A percentile compares a stretch with the other conserved stretches of the same genome.
phyloP scores from a whole-genome alignment of 2,888 invertebrate species.

The Nephrotoma appendiculata region DNA sequence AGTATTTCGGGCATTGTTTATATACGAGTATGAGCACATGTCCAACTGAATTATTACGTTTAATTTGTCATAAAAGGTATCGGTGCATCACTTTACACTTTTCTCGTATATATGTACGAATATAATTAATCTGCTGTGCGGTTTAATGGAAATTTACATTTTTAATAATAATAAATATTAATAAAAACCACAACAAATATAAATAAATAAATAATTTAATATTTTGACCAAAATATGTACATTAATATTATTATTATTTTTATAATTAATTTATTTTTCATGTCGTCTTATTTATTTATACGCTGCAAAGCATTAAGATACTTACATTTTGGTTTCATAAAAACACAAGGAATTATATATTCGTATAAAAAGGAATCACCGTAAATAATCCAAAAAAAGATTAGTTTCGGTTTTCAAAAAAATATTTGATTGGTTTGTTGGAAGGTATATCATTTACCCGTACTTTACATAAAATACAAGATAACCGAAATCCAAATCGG shows the following conservation, averaged over 20 bases:
- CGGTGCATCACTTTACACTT: background rate
- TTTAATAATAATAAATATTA: background rate
- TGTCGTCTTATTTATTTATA: background rate
- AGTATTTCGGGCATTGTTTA: background rate
- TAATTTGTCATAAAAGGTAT: background rate
- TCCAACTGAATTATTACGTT: background rate
- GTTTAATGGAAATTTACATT: background rate
- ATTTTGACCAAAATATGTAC: background rate
- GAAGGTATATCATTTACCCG: background rate
- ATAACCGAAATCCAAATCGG: background rate
- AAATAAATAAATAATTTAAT: background rate
- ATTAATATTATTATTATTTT: background rate
- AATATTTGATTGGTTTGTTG: background rate
- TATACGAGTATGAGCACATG: background rate
- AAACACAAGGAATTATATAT: background rate
- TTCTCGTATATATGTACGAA: background rate
- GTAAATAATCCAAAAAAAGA: background rate
- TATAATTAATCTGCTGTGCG: background rate
- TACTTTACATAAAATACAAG: background rate
- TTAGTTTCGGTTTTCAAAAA: background rate
- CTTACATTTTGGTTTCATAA: background rate
- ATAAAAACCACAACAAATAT: background rate
- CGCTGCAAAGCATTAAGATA: background rate
- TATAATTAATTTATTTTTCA: background rate
- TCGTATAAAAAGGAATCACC: background rate